Evolutionary conservation across 1,140 invertebrate species (phyloP).

Genomic region (Harpegnathos saltator): DNA sequence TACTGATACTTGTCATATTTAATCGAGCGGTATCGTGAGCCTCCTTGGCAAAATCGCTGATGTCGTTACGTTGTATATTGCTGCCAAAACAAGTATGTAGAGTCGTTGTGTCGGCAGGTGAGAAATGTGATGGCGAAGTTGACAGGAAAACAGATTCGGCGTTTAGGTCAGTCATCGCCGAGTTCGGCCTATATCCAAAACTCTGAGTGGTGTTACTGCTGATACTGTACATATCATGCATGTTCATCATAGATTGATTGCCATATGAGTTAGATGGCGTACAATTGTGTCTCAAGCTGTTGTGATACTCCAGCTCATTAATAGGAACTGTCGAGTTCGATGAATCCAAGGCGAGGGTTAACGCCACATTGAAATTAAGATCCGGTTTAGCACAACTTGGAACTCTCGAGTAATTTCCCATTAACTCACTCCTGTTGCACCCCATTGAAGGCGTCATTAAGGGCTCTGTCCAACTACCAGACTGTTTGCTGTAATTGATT

Average conservation of each 20-base stretch:
- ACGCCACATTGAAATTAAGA: constrained; percentile 81
- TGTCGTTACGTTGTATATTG: constrained; percentile 77
- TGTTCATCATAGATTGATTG: constrained; percentile 74
- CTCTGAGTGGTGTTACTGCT: constrained; percentile 69
- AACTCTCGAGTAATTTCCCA: constrained; percentile 79
- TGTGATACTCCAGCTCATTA: constrained; percentile 78
- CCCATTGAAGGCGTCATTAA: constrained; percentile 64
- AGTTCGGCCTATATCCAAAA: constrained; percentile 77
- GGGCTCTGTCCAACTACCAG: constrained; percentile 80
- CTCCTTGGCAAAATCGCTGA: constrained; percentile 77
- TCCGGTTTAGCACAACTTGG: constrained; percentile 76
- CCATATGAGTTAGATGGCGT: constrained; percentile 68
- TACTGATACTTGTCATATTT: constrained; percentile 69
- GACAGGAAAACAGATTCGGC: constrained; percentile 82
- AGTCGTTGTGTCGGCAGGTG: constrained; percentile 76
- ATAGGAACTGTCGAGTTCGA: constrained; percentile 66
- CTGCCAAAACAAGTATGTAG: constrained; percentile 79
- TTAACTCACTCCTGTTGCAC: constrained; percentile 76
- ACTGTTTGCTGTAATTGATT: constrained; percentile 72
- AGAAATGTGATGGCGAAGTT: constrained; percentile 83
- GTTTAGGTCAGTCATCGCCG: constrained; percentile 83
- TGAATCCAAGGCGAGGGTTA: constrained; percentile 76
- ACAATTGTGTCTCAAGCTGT: constrained; percentile 71
- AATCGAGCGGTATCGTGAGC: constrained; percentile 74
- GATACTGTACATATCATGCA: constrained; percentile 78